phyloP scores from a whole-genome alignment of 2,797 vertebrate species.

The Lepilemur ruficaudatus region DNA sequence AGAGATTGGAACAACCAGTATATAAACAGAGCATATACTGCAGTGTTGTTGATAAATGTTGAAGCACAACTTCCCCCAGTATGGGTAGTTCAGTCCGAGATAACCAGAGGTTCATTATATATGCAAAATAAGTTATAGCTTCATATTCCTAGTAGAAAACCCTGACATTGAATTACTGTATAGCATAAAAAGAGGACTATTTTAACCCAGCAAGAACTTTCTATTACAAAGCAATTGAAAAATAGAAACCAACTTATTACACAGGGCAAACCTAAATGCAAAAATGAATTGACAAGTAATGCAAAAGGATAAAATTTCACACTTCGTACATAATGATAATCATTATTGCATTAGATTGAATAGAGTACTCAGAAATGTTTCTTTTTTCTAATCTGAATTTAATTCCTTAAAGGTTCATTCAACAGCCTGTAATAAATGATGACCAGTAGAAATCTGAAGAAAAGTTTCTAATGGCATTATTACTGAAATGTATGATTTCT shows the following conservation, averaged over 20 bases:
- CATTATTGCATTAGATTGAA: slow-evolving; percentile 71
- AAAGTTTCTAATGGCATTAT: slow-evolving; percentile 37
- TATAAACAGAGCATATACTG: not conserved
- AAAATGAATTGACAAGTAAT: slow-evolving; percentile 65
- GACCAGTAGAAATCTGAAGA: slow-evolving; percentile 34
- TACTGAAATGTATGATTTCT: slow-evolving; percentile 24
- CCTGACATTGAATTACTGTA: slow-evolving; percentile 47
- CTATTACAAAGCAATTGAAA: slow-evolving; percentile 65
- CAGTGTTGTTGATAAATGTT: not conserved
- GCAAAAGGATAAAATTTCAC: slow-evolving; percentile 65
- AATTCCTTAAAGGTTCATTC: slow-evolving; percentile 54
- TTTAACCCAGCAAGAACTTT: slow-evolving; percentile 72
- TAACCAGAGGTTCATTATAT: not conserved
- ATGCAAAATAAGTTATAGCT: slow-evolving; percentile 38
- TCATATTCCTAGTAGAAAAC: slow-evolving; percentile 35
- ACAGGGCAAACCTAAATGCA: slow-evolving; percentile 48
- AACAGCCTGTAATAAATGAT: slow-evolving; percentile 56
- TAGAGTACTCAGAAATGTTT: slow-evolving; percentile 58
- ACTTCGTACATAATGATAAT: slow-evolving; percentile 65
- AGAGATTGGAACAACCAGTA: not conserved
- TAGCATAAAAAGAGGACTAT: slow-evolving; percentile 49
- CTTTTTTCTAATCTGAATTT: slow-evolving; percentile 55
- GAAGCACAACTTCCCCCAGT: not conserved
- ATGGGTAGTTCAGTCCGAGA: not conserved
- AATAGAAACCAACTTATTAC: slow-evolving; percentile 70